phyloP scores from a whole-genome alignment of 2,797 vertebrate species.

The Prionace glauca region DNA sequence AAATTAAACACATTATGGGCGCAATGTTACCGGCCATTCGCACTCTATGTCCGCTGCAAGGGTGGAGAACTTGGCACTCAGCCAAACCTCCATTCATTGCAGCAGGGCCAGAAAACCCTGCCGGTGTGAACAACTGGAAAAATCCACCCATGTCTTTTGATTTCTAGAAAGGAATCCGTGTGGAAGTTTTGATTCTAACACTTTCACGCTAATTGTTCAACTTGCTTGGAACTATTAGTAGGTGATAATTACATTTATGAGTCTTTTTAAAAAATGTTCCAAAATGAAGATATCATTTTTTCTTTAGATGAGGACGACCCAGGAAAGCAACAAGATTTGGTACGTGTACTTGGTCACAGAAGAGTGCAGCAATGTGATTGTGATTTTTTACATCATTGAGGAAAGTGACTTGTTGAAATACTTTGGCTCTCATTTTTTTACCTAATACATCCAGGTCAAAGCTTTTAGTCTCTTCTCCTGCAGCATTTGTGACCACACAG shows the following conservation, averaged over 20 bases:
- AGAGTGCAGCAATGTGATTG: not conserved
- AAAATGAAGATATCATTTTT: not conserved
- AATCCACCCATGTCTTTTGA: not conserved
- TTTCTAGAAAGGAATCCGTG: not conserved
- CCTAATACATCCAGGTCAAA: conserved; percentile 80
- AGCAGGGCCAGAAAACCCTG: too few species aligned
- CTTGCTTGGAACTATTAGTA: not conserved
- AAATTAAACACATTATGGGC: not conserved
- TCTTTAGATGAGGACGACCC: not conserved
- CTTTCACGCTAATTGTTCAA: not conserved
- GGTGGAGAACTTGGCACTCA: too few species aligned
- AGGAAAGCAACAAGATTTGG: not conserved
- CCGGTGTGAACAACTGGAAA: too few species aligned
- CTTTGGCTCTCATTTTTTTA: conserved; percentile 49
- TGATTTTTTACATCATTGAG: not conserved
- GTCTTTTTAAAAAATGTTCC: not conserved
- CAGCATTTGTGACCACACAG: conserved; percentile 78
- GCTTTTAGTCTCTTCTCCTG: conserved; percentile 76
- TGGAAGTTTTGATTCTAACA: not conserved
- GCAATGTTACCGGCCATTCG: too few species aligned
- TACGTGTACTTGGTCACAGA: not conserved
- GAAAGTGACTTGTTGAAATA: not conserved
- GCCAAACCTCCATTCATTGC: too few species aligned
- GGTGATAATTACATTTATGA: not conserved
- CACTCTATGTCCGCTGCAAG: too few species aligned